A percentile compares a stretch with the other conserved stretches of the same genome.
Evolutionary conservation across 2,888 invertebrate genomes (phyloP).

Genomic region (Monochamus alternatus): DNA sequence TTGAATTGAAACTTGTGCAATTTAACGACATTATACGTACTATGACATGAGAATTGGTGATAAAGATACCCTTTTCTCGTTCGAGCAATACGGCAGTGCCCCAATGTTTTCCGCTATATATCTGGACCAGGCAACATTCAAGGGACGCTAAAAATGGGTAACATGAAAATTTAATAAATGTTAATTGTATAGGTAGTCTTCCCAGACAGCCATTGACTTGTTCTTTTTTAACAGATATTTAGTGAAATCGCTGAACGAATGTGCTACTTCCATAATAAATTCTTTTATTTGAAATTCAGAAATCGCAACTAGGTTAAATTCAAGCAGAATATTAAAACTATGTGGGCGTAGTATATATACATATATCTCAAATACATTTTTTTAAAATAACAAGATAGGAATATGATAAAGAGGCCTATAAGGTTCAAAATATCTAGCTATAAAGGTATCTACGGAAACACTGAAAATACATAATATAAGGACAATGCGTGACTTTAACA

Average conservation of each 20-base stretch:
- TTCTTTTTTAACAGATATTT: constrained; percentile 63
- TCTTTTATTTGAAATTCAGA: constrained; percentile 11
- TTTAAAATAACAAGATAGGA: too few relatives aligned
- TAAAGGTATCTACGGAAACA: too few relatives aligned
- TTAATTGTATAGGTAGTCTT: neutral
- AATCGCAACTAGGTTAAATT: constrained; percentile 18
- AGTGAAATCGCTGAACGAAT: constrained; percentile 4
- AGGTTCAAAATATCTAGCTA: too few relatives aligned
- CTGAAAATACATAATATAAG: too few relatives aligned
- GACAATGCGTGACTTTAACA: too few relatives aligned
- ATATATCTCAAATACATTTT: too few relatives aligned
- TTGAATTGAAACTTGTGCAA: constrained; percentile 48
- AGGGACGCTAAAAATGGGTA: constrained; percentile 68
- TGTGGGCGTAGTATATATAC: constrained; percentile 9
- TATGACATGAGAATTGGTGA: constrained; percentile 78
- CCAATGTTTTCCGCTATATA: constrained; percentile 76
- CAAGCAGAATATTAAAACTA: constrained; percentile 22
- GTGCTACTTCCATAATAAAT: constrained; percentile 28
- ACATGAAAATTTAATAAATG: too few relatives aligned
- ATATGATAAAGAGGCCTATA: too few relatives aligned
- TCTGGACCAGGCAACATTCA: constrained; percentile 73
- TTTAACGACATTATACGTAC: constrained; percentile 64
- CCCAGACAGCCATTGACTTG: constrained; percentile 11
- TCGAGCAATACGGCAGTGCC: constrained; percentile 76
- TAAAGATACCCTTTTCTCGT: constrained; percentile 70